These are phyloP conservation scores for Octodon degus DNA, from an alignment of 2,113 vertebrate species.

Conservation along the genomic window DNA sequence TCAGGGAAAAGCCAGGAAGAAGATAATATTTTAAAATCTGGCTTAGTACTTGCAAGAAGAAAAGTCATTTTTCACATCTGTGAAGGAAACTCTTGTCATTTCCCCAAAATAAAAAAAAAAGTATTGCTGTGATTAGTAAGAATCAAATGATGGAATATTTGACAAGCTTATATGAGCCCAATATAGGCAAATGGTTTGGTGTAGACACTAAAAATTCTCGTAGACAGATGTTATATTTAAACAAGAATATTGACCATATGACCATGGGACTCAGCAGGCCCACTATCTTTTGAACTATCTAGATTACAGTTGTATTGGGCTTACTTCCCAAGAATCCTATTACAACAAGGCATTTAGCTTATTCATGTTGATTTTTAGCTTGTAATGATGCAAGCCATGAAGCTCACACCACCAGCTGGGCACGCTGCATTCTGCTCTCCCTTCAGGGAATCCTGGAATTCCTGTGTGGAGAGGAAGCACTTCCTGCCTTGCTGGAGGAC, in stretches of 20 bases:
- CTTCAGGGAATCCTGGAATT: neutral
- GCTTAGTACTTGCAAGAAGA: neutral
- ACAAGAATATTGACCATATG: neutral
- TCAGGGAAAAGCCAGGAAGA: neutral
- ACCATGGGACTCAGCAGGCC: neutral
- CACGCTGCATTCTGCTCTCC: neutral
- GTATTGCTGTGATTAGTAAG: neutral
- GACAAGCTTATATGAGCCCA: neutral
- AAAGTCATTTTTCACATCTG: neutral
- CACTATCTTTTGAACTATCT: neutral
- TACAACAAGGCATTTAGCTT: neutral
- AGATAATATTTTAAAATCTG: neutral
- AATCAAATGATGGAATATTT: neutral
- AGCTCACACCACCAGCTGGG: accelerated
- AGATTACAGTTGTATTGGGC: neutral
- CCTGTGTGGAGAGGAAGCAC: neutral
- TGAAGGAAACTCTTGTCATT: neutral
- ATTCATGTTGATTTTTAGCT: neutral
- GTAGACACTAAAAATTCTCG: neutral
- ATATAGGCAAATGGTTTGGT: neutral
- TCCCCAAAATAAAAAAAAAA: neutral
- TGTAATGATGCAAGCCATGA: neutral
- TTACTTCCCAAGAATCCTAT: neutral
- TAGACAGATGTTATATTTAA: neutral
- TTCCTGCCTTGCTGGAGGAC: neutral